phyloP scores from a whole-genome alignment of 2,888 invertebrate species.

The Noctua pronuba region DNA sequence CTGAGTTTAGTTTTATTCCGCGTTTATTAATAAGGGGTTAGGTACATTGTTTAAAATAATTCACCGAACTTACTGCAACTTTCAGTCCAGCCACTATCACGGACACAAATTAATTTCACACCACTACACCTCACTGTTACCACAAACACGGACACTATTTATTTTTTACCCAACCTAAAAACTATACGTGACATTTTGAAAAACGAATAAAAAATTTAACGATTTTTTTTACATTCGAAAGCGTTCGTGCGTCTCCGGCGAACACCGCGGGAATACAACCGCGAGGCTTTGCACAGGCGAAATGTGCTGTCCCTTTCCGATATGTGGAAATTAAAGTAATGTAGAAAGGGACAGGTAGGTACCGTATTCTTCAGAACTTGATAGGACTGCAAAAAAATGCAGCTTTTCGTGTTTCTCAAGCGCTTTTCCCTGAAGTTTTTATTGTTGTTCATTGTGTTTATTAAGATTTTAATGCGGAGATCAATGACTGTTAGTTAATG shows the following conservation, averaged over 20 bases:
- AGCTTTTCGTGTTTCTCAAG: slow-evolving; percentile 59
- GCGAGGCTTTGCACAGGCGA: slow-evolving; percentile 67
- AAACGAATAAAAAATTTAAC: slow-evolving; percentile 49
- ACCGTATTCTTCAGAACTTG: slow-evolving; percentile 66
- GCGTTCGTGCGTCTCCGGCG: slow-evolving; percentile 81
- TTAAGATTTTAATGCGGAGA: slow-evolving; percentile 37
- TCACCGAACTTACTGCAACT: slow-evolving; percentile 44
- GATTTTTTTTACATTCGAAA: slow-evolving; percentile 67
- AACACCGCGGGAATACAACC: slow-evolving; percentile 72
- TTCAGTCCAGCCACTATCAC: slow-evolving; percentile 1
- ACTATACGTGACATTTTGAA: slow-evolving; percentile 48
- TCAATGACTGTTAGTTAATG: slow-evolving; percentile 30
- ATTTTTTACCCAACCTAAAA: slow-evolving; percentile 47
- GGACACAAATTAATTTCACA: slow-evolving; percentile 45
- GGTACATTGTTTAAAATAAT: not conserved
- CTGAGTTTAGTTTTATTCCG: not conserved
- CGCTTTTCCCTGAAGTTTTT: slow-evolving; percentile 60
- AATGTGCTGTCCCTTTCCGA: slow-evolving; percentile 65
- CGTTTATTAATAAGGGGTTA: not conserved
- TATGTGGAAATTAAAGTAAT: slow-evolving; percentile 43
- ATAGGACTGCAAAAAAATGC: slow-evolving; percentile 56
- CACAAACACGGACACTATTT: slow-evolving; percentile 52
- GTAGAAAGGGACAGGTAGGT: slow-evolving; percentile 66
- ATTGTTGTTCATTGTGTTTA: slow-evolving; percentile 35
- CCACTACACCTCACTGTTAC: slow-evolving; percentile 47